Evolutionary conservation across 2,797 vertebrate species (phyloP).

Genomic region (Muraenolepis orangiensis): DNA sequence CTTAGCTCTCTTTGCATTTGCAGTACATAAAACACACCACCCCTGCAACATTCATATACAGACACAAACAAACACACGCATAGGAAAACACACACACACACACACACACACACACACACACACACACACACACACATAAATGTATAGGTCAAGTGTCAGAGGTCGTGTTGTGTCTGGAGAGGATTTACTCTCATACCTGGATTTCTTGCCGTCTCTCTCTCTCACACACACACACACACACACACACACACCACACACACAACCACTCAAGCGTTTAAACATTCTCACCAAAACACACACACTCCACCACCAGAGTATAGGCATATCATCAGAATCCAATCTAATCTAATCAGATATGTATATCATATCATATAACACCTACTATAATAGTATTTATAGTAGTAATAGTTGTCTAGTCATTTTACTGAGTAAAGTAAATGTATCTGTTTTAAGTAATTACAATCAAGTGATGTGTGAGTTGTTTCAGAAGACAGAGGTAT

Average conservation of each 20-base stretch:
- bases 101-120: constrained; percentile 5
- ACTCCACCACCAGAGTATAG: neutral
- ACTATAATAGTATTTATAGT: no score
- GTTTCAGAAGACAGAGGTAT: neutral
- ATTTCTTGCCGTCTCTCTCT: constrained; percentile 29
- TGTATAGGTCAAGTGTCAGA: constrained; percentile 47
- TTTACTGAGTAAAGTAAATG: neutral
- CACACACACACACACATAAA: constrained; percentile 11
- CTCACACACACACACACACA: constrained; percentile 21
- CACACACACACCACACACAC: neutral
- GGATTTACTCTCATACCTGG: constrained; percentile 38
- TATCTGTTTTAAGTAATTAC: neutral
- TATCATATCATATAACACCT: no score
- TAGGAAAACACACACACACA: constrained; percentile 5
- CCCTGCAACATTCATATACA: neutral
- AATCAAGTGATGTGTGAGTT: neutral
- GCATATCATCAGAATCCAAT: no score
- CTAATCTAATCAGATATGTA: no score
- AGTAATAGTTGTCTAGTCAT: neutral
- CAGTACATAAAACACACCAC: constrained; percentile 40
- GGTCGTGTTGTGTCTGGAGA: constrained; percentile 64
- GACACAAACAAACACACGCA: constrained; percentile 14
- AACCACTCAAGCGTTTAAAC: constrained; percentile 3
- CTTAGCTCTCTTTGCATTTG: constrained; percentile 40
- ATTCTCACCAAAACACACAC: neutral